Evolutionary conservation across 1,140 invertebrate species (phyloP).

Genomic region (Tenebrio molitor): DNA sequence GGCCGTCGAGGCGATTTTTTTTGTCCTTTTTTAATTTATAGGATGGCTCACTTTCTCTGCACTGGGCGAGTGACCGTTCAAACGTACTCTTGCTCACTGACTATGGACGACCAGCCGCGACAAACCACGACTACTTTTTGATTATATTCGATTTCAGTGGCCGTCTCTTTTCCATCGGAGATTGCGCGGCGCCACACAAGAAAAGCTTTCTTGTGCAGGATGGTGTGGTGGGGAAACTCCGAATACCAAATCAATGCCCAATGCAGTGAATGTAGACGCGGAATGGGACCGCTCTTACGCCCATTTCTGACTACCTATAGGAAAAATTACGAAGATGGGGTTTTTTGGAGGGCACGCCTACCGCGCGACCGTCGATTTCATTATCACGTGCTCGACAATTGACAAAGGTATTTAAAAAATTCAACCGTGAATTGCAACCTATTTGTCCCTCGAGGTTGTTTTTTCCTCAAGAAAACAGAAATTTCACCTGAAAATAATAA

Average conservation of each 20-base stretch:
- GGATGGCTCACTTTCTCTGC: slow-evolving; percentile 39
- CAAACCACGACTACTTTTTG: slow-evolving; percentile 59
- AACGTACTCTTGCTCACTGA: slow-evolving; percentile 24
- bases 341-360: slow-evolving; percentile 8
- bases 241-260: slow-evolving; percentile 56
- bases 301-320: slow-evolving; percentile 14
- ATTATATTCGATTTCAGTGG: slow-evolving; percentile 58
- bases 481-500: too few relatives aligned
- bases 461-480: too few relatives aligned
- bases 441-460: too few relatives aligned
- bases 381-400: not conserved
- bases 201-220: slow-evolving; percentile 58
- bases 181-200: slow-evolving; percentile 59
- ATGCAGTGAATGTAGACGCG: slow-evolving; percentile 45
- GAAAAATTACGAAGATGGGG: slow-evolving; percentile 13
- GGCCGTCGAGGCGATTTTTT: slow-evolving; percentile 9
- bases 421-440: too few relatives aligned
- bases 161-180: slow-evolving; percentile 51
- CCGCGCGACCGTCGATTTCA: slow-evolving; percentile 1
- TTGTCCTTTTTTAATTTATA: not conserved
- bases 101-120: slow-evolving; percentile 48
- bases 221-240: slow-evolving; percentile 42
- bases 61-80: slow-evolving; percentile 54
- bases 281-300: slow-evolving; percentile 42
- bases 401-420: too few relatives aligned